Conservation (phyloP, 2,797 vertebrate genomes). For the Cichlasoma orientale region DNA sequence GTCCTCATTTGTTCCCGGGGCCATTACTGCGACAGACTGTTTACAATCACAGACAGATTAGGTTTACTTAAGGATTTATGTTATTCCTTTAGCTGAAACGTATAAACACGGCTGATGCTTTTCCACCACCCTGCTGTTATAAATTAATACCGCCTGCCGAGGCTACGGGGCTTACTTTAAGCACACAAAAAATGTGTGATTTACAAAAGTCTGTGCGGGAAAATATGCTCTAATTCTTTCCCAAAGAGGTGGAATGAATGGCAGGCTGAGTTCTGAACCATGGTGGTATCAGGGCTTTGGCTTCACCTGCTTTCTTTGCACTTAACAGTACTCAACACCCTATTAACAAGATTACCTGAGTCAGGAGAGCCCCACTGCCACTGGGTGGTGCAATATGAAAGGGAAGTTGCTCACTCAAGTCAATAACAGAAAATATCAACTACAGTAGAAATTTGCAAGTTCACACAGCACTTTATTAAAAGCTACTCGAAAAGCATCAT, state of each 20-base stretch:
- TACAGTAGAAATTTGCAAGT: not conserved
- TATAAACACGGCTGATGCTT: slow-evolving; percentile 69
- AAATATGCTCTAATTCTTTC: slow-evolving; percentile 34
- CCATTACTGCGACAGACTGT: slow-evolving; percentile 83
- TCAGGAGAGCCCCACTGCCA: slow-evolving; percentile 11
- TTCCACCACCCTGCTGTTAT: slow-evolving; percentile 44
- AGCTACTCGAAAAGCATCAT: not conserved
- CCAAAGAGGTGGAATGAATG: not conserved
- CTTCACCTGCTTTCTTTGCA: not conserved
- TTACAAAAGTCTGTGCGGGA: slow-evolving; percentile 10
- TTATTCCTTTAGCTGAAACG: slow-evolving; percentile 68
- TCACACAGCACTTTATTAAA: not conserved
- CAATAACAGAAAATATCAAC: not conserved
- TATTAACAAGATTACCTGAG: not conserved
- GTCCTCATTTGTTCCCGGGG: slow-evolving; percentile 78
- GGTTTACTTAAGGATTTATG: slow-evolving; percentile 78
- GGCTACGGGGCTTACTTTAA: slow-evolving; percentile 2
- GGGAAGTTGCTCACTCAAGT: not conserved
- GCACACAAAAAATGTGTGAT: slow-evolving; percentile 46
- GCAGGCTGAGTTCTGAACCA: slow-evolving; percentile 7
- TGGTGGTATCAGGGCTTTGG: not conserved
- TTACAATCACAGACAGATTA: slow-evolving; percentile 79
- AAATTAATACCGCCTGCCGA: slow-evolving; percentile 45
- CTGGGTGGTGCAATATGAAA: slow-evolving; percentile 50
- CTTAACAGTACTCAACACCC: slow-evolving; percentile 37